These are phyloP conservation scores for Smittia sp. DNA, from an alignment of 2,888 invertebrate species.

Conservation along the genomic window DNA sequence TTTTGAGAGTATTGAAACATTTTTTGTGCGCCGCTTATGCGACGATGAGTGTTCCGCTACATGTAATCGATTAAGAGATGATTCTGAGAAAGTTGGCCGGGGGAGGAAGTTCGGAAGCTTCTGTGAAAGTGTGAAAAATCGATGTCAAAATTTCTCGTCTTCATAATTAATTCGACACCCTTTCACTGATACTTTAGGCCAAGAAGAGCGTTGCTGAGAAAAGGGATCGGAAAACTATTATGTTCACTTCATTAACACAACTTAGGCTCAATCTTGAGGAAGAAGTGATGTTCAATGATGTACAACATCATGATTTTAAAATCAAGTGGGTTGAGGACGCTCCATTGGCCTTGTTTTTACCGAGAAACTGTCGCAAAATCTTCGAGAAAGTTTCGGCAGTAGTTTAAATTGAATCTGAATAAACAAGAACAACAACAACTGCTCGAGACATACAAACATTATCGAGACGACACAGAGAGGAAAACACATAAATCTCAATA, in stretches of 20 bases:
- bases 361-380: background rate
- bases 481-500: slow-evolving; percentile 39
- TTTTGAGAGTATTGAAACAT: slow-evolving; percentile 26
- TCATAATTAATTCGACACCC: slow-evolving; percentile 31
- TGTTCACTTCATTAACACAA: slow-evolving; percentile 34
- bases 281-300: background rate
- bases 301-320: slow-evolving; percentile 32
- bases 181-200: background rate
- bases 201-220: background rate
- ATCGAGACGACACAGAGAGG: slow-evolving; percentile 22
- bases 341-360: too few species aligned
- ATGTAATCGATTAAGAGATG: slow-evolving; percentile 12
- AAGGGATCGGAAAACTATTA: slow-evolving; percentile 27
- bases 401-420: slow-evolving; percentile 1
- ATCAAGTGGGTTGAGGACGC: background rate
- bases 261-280: background rate
- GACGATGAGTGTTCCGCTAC: slow-evolving; percentile 39
- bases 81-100: background rate
- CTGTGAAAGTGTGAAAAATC: background rate
- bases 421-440: slow-evolving; percentile 25
- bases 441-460: background rate
- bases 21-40: slow-evolving; percentile 32
- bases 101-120: background rate
- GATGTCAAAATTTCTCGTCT: background rate
- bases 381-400: background rate